Evolutionary conservation across 2,797 vertebrate species (phyloP).

Genomic region (Pseudocheirus occidentalis): DNA sequence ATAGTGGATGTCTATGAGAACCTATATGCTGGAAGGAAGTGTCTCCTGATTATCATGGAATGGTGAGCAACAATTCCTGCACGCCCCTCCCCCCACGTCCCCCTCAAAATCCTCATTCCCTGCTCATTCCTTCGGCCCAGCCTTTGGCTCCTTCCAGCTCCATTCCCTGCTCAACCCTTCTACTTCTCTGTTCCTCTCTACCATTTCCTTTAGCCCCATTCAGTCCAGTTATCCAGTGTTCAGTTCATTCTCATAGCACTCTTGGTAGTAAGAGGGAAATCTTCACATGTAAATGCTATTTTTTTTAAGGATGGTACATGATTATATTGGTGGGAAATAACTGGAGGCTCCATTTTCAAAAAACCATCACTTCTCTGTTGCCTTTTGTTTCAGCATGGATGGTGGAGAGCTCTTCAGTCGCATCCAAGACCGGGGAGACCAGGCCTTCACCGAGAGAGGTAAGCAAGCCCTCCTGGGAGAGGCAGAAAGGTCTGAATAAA

Average conservation of each 20-base stretch:
- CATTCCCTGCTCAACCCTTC: neutral
- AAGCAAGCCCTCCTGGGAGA: constrained; percentile 59
- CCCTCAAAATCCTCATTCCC: neutral
- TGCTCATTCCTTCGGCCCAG: neutral
- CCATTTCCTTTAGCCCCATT: neutral
- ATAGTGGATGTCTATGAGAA: constrained; percentile 98
- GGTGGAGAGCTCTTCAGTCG: constrained; percentile 98
- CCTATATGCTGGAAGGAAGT: constrained; percentile 94
- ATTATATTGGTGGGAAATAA: neutral
- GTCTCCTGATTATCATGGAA: constrained; percentile 98
- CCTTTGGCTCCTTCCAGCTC: neutral
- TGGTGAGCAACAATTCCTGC: constrained; percentile 85
- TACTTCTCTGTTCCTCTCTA: neutral
- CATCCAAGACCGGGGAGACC: constrained; percentile 98
- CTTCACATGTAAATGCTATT: neutral
- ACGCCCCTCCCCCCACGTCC: fast-evolving
- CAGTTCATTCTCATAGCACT: neutral
- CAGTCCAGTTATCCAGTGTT: neutral
- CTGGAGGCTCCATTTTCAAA: neutral
- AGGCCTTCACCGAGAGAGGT: constrained; percentile 99
- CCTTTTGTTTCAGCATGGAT: constrained; percentile 90
- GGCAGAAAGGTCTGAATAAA: neutral
- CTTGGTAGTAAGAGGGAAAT: neutral
- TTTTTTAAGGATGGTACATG: neutral
- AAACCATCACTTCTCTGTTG: neutral